Evolutionary conservation across 2,888 invertebrate species (phyloP).

Genomic region (Spodoptera littoralis): DNA sequence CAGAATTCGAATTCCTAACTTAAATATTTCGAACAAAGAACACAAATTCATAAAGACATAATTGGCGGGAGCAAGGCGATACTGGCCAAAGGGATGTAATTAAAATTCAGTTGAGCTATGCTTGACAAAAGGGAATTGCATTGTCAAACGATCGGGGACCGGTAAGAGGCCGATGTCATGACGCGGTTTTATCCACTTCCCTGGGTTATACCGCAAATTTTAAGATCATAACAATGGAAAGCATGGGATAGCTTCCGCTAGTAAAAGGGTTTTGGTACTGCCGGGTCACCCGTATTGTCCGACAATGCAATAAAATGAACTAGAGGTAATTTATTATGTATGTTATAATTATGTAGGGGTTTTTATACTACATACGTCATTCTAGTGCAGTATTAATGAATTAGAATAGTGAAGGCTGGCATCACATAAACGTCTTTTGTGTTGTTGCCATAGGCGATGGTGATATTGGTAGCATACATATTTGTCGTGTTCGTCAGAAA

Average conservation of each 20-base stretch:
- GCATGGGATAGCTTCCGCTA: not conserved
- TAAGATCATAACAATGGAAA: not conserved
- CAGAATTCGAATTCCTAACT: constrained; percentile 24
- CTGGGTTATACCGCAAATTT: not conserved
- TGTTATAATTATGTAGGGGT: too few species aligned
- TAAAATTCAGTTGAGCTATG: constrained; percentile 51
- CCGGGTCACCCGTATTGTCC: too few species aligned
- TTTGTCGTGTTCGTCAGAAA: too few species aligned
- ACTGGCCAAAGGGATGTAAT: constrained; percentile 46
- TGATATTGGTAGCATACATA: too few species aligned
- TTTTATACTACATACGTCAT: too few species aligned
- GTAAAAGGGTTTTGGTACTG: not conserved
- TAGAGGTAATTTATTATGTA: too few species aligned
- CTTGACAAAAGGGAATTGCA: constrained; percentile 45
- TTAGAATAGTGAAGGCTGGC: too few species aligned
- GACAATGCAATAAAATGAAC: too few species aligned
- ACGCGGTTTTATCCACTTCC: constrained; percentile 4
- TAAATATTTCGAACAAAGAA: constrained; percentile 45
- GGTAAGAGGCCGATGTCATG: constrained; percentile 4
- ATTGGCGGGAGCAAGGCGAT: constrained; percentile 22
- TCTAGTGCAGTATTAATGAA: too few species aligned
- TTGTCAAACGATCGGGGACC: constrained; percentile 31
- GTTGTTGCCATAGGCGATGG: too few species aligned
- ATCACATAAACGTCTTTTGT: too few species aligned
- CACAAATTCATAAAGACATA: constrained; percentile 46